Conservation (phyloP, 2,113 vertebrate genomes). For the Laterallus jamaicensis region DNA sequence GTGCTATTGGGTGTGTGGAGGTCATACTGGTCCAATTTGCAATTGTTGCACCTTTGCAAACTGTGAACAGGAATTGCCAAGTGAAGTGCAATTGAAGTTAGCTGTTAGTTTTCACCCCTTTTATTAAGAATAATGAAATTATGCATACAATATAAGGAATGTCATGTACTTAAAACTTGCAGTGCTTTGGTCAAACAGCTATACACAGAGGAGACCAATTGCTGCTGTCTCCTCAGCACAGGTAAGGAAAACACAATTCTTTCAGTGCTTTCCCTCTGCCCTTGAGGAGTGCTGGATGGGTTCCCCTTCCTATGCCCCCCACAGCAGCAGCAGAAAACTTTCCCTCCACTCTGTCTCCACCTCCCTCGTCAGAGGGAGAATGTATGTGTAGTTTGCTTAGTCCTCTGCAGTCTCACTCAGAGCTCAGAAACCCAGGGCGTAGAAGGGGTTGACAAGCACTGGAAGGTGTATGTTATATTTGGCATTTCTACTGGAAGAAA, state of each 20-base stretch:
- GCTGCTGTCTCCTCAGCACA: neutral
- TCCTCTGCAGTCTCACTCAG: neutral
- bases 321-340: neutral
- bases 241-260: neutral
- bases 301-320: neutral
- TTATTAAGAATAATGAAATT: neutral
- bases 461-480: neutral
- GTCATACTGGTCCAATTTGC: neutral
- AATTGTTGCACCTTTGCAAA: neutral
- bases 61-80: neutral
- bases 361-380: neutral
- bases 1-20: neutral
- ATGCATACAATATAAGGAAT: neutral
- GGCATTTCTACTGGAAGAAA: neutral
- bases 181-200: neutral
- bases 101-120: neutral
- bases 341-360: neutral
- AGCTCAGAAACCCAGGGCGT: neutral
- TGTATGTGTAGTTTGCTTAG: rapidly evolving
- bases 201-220: neutral
- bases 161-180: neutral
- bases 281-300: rapidly evolving
- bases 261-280: neutral
- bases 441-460: neutral
- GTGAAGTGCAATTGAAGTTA: neutral